These are phyloP conservation scores for Cercocebus atys DNA, from an alignment of 2,113 vertebrate species.

Conservation along the genomic window DNA sequence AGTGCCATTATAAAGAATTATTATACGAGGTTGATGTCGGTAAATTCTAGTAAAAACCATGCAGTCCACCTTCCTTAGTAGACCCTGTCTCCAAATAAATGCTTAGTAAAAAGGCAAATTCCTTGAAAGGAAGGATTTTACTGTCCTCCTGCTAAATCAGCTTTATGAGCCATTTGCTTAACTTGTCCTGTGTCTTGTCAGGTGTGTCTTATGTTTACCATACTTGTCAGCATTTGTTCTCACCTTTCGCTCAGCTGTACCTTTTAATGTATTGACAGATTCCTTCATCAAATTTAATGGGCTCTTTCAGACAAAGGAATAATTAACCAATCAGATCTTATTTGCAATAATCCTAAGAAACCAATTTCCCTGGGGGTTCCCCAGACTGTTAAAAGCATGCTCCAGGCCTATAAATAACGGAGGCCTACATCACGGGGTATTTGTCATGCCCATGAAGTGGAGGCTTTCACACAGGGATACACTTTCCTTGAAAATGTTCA, in stretches of 20 bases:
- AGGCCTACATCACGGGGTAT: background rate
- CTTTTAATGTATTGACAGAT: conserved; percentile 78
- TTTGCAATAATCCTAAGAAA: conserved; percentile 67
- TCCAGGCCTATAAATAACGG: accelerated
- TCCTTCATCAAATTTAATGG: conserved; percentile 79
- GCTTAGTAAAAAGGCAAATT: conserved; percentile 65
- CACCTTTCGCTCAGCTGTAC: conserved; percentile 69
- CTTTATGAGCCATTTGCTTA: conserved; percentile 79
- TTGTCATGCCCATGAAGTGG: background rate
- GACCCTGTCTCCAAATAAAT: conserved; percentile 71
- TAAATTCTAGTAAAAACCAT: conserved; percentile 66
- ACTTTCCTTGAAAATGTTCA: background rate
- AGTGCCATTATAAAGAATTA: conserved; percentile 71
- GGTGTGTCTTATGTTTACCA: conserved; percentile 1
- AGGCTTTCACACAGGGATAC: background rate
- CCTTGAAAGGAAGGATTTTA: conserved; percentile 78
- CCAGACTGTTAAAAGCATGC: conserved; percentile 22
- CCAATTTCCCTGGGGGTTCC: conserved; percentile 41
- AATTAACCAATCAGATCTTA: conserved; percentile 69
- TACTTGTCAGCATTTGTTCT: conserved; percentile 72
- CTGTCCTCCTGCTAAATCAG: conserved; percentile 66
- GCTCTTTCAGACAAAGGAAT: conserved; percentile 74
- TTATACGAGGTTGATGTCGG: conserved; percentile 66
- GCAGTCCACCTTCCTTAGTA: conserved; percentile 42
- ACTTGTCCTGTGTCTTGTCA: conserved; percentile 72